Conservation (phyloP, 2,113 vertebrate genomes). For the Glaucomys volans region DNA sequence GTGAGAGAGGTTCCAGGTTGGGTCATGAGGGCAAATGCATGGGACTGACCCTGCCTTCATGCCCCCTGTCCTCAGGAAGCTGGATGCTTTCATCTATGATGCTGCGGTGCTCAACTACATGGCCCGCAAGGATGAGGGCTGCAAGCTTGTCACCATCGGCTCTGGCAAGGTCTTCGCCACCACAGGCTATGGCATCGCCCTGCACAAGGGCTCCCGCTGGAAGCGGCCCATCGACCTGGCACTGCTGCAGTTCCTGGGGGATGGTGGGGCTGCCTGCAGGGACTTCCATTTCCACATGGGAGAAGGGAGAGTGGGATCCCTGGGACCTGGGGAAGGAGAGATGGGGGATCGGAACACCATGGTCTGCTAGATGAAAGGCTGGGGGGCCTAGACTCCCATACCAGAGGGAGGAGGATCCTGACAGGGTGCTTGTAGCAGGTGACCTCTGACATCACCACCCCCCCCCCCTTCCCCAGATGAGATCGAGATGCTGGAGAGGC, state of each 20-base stretch:
- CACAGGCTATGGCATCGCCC: constrained; percentile 95
- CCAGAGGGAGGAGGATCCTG: not conserved
- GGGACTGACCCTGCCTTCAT: constrained; percentile 1
- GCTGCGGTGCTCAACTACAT: constrained; percentile 97
- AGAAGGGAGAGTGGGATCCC: not conserved
- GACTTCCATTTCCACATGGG: not conserved
- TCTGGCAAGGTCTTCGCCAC: constrained; percentile 97
- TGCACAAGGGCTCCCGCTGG: constrained; percentile 96
- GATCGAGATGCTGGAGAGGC: constrained; percentile 94
- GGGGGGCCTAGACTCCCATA: not conserved
- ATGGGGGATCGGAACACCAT: not conserved
- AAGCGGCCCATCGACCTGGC: constrained; percentile 95
- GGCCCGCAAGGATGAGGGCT: constrained; percentile 96
- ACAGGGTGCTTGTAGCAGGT: not conserved
- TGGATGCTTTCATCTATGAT: constrained; percentile 97
- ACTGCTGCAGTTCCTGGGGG: constrained; percentile 95
- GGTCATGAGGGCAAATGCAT: not conserved
- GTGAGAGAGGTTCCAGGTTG: not conserved
- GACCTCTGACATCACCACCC: not conserved
- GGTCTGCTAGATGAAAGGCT: not conserved
- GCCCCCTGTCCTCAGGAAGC: constrained; percentile 88
- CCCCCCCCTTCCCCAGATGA: constrained; percentile 87
- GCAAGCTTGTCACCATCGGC: constrained; percentile 97
- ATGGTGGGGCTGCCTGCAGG: constrained; percentile 88
- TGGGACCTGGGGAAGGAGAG: not conserved